phyloP scores from a whole-genome alignment of 2,888 invertebrate genomes.

The Lasioglossum figueresi region DNA sequence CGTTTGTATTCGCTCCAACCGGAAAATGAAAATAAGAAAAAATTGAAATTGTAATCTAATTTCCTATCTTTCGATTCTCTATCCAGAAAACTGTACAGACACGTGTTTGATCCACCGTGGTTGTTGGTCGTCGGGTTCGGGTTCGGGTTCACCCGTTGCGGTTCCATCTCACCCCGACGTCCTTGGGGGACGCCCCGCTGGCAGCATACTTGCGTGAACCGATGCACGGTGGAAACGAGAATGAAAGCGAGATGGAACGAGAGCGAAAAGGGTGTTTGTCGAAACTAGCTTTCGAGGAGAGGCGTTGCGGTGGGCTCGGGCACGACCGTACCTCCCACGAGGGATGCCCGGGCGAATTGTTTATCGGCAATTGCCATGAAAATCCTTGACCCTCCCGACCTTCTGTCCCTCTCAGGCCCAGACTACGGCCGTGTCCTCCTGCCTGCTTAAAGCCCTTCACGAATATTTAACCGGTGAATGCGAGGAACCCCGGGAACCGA shows the following conservation, averaged over 20 bases:
- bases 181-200: conserved; percentile 74
- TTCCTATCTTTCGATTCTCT: too few relatives aligned
- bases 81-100: not conserved
- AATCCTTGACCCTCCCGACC: conserved; percentile 60
- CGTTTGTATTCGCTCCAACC: too few relatives aligned
- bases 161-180: conserved; percentile 50
- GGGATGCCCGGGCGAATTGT: conserved; percentile 62
- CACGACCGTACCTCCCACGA: conserved; percentile 54
- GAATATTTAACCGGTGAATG: conserved; percentile 7
- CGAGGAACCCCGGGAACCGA: not conserved
- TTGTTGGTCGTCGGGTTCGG: conserved; percentile 31
- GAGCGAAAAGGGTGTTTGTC: conserved; percentile 59
- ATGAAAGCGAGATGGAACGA: conserved; percentile 30
- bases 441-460: not conserved
- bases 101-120: not conserved
- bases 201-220: conserved; percentile 64
- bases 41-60: too few relatives aligned
- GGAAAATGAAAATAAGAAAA: too few relatives aligned
- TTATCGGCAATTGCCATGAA: conserved; percentile 69
- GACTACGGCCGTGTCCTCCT: not conserved
- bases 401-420: not conserved
- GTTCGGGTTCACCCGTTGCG: conserved; percentile 43
- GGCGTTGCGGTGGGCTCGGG: conserved; percentile 61
- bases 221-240: conserved; percentile 20
- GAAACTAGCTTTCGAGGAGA: conserved; percentile 64